Evolutionary conservation across 2,113 vertebrate species (phyloP), one percentile per base, ranked within the genome.

Genomic region (Grammomys dolichurus): DNA sequence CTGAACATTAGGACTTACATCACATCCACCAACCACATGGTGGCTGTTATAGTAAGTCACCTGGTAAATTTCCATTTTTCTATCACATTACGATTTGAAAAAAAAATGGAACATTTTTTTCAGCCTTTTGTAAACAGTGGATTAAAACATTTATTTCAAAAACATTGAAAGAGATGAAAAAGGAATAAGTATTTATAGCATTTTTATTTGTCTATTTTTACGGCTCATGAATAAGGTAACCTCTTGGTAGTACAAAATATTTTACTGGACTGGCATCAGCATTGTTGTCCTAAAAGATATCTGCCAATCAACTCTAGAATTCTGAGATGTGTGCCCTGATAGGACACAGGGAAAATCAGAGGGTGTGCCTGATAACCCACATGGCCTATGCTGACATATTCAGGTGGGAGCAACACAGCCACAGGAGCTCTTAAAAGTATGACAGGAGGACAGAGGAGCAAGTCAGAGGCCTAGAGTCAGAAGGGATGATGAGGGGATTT

Each of bases 241-340:
- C 11, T 89, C 46, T 96, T 82, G 89, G 22, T 85, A n/a, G 33
- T 14, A 69, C 17, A 86, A 94, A 94, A 76, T 63, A 73, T 54
- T 91, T 77, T 91, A n/a, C 54, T 82, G 36, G 36, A 67, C 4
- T 58, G 12, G 28, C 77, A 31, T 56, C 14, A 75, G 24, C 82
- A 58, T 67, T 86, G 82, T 73, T 33, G 24, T 22, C 43, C 0
- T 67, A 20, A 65, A 51, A 91, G 43, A 65, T 40, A 7, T n/a
- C 54, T n/a, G 76, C 24, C 4, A 36, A 28, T 91, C 58, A 77
- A 48, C 22, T 24, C 19, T 5, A 84, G 31, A 82, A 78, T 86
- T 63, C 3, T 48, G 70, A 24, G 46, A 7, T 84, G 22, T 81
- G 24, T 86, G 90, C 43, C 33, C 0, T 60, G 40, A n/a, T 3